phyloP scores from a whole-genome alignment of 2,113 vertebrate species.

The Bambusicola thoracicus region DNA sequence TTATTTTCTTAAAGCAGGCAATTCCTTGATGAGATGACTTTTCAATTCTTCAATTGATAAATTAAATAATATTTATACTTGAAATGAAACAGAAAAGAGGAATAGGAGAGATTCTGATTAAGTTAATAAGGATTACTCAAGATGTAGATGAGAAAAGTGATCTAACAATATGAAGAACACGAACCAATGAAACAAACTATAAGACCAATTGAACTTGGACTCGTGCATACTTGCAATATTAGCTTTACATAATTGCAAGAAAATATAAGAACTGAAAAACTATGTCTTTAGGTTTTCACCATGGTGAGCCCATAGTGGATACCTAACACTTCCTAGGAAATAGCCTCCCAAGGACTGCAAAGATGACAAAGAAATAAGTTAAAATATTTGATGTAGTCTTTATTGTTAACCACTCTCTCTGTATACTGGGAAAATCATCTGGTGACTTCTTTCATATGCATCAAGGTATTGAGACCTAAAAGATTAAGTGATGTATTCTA shows the following conservation, averaged over 20 bases:
- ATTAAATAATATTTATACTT: not conserved
- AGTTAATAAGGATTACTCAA: not conserved
- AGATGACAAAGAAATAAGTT: not conserved
- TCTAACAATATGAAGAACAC: not conserved
- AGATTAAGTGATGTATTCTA: not conserved
- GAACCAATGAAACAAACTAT: not conserved
- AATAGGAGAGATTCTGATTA: not conserved
- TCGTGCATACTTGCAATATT: not conserved
- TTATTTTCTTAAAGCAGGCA: not conserved
- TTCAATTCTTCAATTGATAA: not conserved
- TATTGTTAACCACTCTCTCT: not conserved
- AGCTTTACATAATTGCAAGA: not conserved
- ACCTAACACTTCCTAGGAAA: not conserved
- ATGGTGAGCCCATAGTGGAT: not conserved
- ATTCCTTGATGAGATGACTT: not conserved
- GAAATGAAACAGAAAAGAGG: not conserved
- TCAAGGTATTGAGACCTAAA: not conserved
- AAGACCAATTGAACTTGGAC: not conserved
- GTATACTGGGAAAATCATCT: not conserved
- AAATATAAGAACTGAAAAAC: slow-evolving; percentile 20
- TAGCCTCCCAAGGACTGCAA: not conserved
- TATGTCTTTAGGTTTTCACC: not conserved
- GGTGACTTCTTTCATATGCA: not conserved
- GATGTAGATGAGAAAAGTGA: not conserved
- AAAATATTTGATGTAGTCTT: not conserved